Conservation (phyloP, 2,797 vertebrate genomes). For the Neosalanx taihuensis region DNA sequence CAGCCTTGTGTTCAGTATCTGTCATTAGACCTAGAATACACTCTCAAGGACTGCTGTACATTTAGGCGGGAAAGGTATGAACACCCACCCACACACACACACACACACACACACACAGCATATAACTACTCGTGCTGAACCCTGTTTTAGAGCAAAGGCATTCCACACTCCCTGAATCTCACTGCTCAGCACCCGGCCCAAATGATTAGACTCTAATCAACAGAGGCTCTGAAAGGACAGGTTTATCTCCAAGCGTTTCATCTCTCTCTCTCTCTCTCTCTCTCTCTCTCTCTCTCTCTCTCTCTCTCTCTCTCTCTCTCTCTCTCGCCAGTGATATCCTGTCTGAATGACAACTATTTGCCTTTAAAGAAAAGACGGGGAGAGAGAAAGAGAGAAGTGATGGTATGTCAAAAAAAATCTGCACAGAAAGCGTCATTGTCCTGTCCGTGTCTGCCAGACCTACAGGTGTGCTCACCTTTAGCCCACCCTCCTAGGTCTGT, state of each 20-base stretch:
- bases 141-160: slow-evolving; percentile 4
- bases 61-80: background rate
- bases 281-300: slow-evolving; percentile 1
- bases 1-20: background rate
- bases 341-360: slow-evolving; percentile 32
- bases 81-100: background rate
- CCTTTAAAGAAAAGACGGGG: slow-evolving; percentile 2
- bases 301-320: slow-evolving; percentile 1
- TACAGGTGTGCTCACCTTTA: slow-evolving; percentile 42
- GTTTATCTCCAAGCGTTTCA: slow-evolving; percentile 42
- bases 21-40: background rate
- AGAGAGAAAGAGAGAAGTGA: background rate
- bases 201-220: slow-evolving; percentile 33
- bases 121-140: slow-evolving; percentile 4
- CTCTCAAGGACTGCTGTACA: background rate
- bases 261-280: slow-evolving; percentile 24
- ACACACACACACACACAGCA: background rate
- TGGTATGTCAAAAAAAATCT: slow-evolving; percentile 5
- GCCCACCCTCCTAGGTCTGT: background rate
- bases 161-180: slow-evolving; percentile 6
- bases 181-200: slow-evolving; percentile 32
- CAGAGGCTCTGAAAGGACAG: slow-evolving; percentile 26
- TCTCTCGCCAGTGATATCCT: slow-evolving; percentile 24
- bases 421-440: slow-evolving; percentile 51
- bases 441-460: slow-evolving; percentile 23